A percentile compares a stretch with the other conserved stretches of the same genome.
Evolutionary conservation across 2,888 invertebrate genomes (phyloP).

Genomic region (Trachelus troglodyta): DNA sequence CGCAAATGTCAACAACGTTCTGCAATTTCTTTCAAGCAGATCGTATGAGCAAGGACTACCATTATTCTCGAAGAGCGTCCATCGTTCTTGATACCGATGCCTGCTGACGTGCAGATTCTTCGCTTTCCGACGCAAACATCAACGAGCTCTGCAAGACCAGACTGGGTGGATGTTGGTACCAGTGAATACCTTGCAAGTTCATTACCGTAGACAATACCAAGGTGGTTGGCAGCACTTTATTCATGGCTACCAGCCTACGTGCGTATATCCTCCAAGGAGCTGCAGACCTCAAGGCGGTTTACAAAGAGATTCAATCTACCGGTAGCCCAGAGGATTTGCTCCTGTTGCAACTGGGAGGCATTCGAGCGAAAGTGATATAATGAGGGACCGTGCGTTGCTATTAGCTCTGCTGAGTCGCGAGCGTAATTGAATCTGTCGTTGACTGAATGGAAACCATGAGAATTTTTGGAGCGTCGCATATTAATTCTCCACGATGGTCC

Average conservation of each 20-base stretch:
- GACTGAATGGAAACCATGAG: background rate
- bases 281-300: background rate
- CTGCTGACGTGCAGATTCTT: slow-evolving; percentile 32
- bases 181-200: background rate
- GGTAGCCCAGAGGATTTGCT: slow-evolving; percentile 4
- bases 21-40: slow-evolving; percentile 25
- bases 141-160: background rate
- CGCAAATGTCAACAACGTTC: slow-evolving; percentile 36
- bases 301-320: slow-evolving; percentile 8
- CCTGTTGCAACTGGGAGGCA: background rate
- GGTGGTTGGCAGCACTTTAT: background rate
- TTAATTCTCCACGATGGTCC: background rate
- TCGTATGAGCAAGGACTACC: slow-evolving; percentile 6
- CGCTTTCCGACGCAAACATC: background rate
- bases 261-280: background rate
- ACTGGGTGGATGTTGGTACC: background rate
- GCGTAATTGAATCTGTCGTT: slow-evolving; percentile 3
- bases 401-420: background rate
- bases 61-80: background rate
- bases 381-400: slow-evolving; percentile 1
- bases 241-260: background rate
- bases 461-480: background rate
- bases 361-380: slow-evolving; percentile 8
- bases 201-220: background rate
- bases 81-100: background rate